Evolutionary conservation across 1,140 invertebrate species (phyloP), one percentile per base, ranked within the genome.

Genomic region (Drosophila dunni): DNA sequence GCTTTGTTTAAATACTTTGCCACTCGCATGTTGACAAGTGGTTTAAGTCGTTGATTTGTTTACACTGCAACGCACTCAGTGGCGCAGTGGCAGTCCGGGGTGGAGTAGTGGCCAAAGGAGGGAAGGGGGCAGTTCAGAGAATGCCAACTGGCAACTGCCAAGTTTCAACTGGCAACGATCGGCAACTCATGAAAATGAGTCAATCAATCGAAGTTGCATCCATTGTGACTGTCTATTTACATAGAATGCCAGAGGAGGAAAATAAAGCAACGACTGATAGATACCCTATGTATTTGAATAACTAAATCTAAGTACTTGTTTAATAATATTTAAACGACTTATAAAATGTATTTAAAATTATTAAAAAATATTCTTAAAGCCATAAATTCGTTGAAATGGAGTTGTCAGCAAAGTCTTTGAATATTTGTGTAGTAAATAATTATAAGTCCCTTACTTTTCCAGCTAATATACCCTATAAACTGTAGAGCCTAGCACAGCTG

Each of bases 41-140:
- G 83, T 89, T 88, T 88, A 88, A 89, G 83, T 89, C 83, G 84
- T 88, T 88, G 83, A 88, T 88, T 88, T 88, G 83, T 88, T 88
- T 88, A 74, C 83, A 78, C 77, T 66, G 81, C 58, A 70, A 73
- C 11, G 44, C 36, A 63, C 65, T 71, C 68, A 61, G 46, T 65
- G 40, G 38, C 56, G 40, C 60, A 36, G 40, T 54, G 58, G 57
- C 71, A 68, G 33, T 46, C 58, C 10, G 42, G 7, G 40, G 13
- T 11, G 1, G 17, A 20, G 17, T 20, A 20, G 17, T 2, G 17
- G 17, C 17, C 10, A 33, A 13, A 50, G 17, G 20, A 44, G 46
- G 46, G 50, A 11, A 58, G 38, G 36, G 17, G 50, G 24, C 0
- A 6, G 6, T 5, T 0, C 63, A 65, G 63, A 13, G 50, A 9